phyloP scores from a whole-genome alignment of 2,888 invertebrate genomes.

The Platypus cylindrus region DNA sequence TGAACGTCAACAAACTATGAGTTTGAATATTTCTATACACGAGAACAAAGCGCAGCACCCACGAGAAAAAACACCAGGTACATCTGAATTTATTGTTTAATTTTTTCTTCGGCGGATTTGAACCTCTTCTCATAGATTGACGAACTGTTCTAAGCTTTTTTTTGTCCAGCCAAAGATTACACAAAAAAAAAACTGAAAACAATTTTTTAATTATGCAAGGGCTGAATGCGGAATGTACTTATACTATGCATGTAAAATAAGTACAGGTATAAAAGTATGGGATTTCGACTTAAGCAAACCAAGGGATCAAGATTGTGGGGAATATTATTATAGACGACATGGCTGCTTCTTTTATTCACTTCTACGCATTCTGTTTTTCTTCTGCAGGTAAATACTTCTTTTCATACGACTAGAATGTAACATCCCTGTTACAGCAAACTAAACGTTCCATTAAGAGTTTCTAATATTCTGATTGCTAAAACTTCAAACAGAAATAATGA shows the following conservation, averaged over 20 bases:
- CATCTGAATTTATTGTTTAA: slow-evolving; percentile 24
- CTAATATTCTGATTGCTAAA: too few relatives aligned
- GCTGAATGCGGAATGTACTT: slow-evolving; percentile 11
- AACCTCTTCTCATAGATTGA: slow-evolving; percentile 30
- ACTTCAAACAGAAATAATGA: too few relatives aligned
- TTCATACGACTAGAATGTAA: not conserved
- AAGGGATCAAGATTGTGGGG: too few relatives aligned
- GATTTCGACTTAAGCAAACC: too few relatives aligned
- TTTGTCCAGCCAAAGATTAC: slow-evolving; percentile 6
- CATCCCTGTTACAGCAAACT: not conserved
- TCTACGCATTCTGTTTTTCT: too few relatives aligned
- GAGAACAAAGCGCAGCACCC: slow-evolving; percentile 25
- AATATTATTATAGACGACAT: too few relatives aligned
- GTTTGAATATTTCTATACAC: slow-evolving; percentile 25
- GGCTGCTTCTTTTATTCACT: too few relatives aligned
- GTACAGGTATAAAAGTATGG: too few relatives aligned
- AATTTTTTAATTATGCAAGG: slow-evolving; percentile 27
- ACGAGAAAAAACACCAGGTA: slow-evolving; percentile 35
- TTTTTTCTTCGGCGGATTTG: slow-evolving; percentile 28
- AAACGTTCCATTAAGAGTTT: too few relatives aligned
- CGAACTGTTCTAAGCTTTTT: slow-evolving; percentile 21
- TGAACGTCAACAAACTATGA: slow-evolving; percentile 35
- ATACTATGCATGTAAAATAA: not conserved
- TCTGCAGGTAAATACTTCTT: not conserved
- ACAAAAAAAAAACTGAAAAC: slow-evolving; percentile 24